Conservation (phyloP, 2,888 invertebrate genomes). For the Dynastes hyllus region DNA sequence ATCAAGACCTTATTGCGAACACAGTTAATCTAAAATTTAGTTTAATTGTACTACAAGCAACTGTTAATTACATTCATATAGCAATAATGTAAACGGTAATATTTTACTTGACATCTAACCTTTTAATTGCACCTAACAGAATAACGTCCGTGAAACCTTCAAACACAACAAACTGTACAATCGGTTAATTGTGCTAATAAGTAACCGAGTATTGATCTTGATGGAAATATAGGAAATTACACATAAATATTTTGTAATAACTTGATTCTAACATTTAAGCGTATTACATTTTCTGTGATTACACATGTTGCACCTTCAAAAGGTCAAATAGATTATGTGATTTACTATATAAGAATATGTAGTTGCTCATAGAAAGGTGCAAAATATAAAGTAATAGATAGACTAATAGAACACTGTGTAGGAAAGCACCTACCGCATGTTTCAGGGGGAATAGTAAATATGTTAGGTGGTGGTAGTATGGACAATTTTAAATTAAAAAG, state of each 20-base stretch:
- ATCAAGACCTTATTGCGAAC: constrained; percentile 15
- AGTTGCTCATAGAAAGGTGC: too few species aligned
- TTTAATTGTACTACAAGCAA: constrained; percentile 30
- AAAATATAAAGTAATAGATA: too few species aligned
- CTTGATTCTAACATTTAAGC: background rate
- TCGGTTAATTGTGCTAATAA: constrained; percentile 15
- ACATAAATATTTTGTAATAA: constrained; percentile 11
- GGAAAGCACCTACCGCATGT: too few species aligned
- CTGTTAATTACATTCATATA: constrained; percentile 41
- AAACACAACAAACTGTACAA: constrained; percentile 10
- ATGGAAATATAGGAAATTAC: constrained; percentile 11
- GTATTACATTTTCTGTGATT: background rate
- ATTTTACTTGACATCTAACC: constrained; percentile 39
- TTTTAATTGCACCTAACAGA: constrained; percentile 39
- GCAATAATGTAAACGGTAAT: constrained; percentile 30
- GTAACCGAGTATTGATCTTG: constrained; percentile 15
- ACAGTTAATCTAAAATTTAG: constrained; percentile 35
- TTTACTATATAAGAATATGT: too few species aligned
- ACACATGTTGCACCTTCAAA: background rate
- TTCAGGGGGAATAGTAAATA: too few species aligned
- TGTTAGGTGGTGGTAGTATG: too few species aligned
- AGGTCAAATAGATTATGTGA: background rate
- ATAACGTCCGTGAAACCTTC: constrained; percentile 18
- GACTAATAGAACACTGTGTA: too few species aligned
- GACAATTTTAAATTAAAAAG: too few species aligned